Percentiles rank a stretch among this genome's conserved stretches.
These are phyloP conservation scores for Eudyptes chrysolophus DNA, from an alignment of 2,113 vertebrate species.

Conservation along the genomic window DNA sequence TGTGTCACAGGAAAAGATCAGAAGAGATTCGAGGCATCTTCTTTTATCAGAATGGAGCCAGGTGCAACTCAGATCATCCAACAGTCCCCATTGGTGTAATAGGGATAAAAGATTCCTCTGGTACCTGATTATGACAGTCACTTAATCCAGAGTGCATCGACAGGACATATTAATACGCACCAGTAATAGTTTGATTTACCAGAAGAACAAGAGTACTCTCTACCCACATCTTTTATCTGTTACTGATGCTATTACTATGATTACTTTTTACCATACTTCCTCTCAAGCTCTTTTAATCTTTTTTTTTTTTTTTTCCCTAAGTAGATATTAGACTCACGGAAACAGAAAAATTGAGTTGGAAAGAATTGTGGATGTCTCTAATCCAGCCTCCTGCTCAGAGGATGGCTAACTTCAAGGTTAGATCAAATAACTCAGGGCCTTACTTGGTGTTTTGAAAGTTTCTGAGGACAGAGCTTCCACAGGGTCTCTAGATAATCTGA, in stretches of 20 bases:
- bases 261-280: background rate
- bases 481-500: background rate
- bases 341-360: background rate
- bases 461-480: background rate
- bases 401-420: background rate
- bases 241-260: background rate
- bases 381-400: background rate
- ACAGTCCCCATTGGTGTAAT: fast-evolving
- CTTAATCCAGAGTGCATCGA: background rate
- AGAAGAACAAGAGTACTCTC: background rate
- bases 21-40: background rate
- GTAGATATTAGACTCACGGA: background rate
- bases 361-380: background rate
- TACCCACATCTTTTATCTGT: background rate
- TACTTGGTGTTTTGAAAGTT: background rate
- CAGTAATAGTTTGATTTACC: background rate
- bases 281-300: background rate
- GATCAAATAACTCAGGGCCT: background rate
- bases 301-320: background rate
- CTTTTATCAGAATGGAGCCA: background rate
- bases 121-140: background rate
- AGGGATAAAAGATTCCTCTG: background rate
- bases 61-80: background rate
- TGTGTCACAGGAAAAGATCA: background rate
- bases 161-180: background rate